Evolutionary conservation across 2,888 invertebrate genomes (phyloP), one percentile per base, ranked within the genome.

Genomic region (Watsonalla cultraria): DNA sequence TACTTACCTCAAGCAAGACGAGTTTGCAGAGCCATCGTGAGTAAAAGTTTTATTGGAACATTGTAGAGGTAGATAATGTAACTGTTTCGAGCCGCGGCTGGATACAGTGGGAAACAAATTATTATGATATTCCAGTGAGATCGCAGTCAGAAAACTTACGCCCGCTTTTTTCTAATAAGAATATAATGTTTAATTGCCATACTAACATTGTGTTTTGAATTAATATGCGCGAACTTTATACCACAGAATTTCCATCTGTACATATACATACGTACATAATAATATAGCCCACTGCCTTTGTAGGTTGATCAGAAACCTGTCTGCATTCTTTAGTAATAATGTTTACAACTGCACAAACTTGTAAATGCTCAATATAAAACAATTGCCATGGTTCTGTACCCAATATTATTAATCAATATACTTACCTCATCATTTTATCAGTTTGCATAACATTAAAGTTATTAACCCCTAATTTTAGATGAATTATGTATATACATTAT

Each of bases 1-100:
- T 75, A 74, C 68, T 64, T 75, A 74, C 68, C 63, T 61, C 55
- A 59, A 61, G 37, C 49, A 54, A 66, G 71, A 72, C 71, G 69
- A 74, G 70, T 74, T 74, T 62, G 67, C 71, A 70, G 80, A 74
- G 64, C 67, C 77, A 86, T 83, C 75, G 87, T 88, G 70, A 89
- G 87, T 88, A 86, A 82, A 83, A 84, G 80, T 83, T 74, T 67
- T 64, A 70, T 64, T 71, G 66, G 68, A 72, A 66, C 49, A 49
- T 49, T 37, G 39, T 15, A 5, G 14, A 42, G 42, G 42, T 42
- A 42, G 2, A 11, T 42, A 42, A 34, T 34, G 33, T 84, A 82
- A 82, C 84, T 83, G 85, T 86, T 76, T 62, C 56, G 66, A 70
- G 62, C 62, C 59, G 59, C 54, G 65, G 50, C 67, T 68, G 69